These are phyloP conservation scores for Agrochola litura DNA, from an alignment of 2,888 invertebrate genomes.

Conservation along the genomic window DNA sequence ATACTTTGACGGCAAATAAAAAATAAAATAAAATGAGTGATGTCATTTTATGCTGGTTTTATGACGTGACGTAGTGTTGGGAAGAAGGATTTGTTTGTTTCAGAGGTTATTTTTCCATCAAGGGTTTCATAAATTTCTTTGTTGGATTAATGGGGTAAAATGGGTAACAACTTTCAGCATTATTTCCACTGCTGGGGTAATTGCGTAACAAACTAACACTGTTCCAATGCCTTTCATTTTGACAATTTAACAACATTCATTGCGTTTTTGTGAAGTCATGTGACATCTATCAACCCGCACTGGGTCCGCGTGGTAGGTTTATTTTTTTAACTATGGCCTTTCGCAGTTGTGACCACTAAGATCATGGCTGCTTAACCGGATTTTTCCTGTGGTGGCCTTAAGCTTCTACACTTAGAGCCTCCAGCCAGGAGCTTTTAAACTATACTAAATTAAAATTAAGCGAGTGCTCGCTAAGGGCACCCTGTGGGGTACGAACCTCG, in stretches of 20 bases:
- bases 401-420: no score
- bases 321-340: no score
- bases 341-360: no score
- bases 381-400: no score
- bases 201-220: neutral
- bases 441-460: no score
- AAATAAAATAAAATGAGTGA: constrained; percentile 42
- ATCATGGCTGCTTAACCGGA: no score
- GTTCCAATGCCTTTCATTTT: neutral
- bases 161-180: neutral
- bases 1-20: constrained; percentile 34
- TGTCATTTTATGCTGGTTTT: constrained; percentile 33
- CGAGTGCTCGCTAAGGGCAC: no score
- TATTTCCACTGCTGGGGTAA: neutral
- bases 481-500: no score
- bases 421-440: no score
- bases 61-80: constrained; percentile 13
- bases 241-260: neutral
- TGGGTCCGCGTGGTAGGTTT: neutral
- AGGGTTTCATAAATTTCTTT: neutral
- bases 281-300: neutral
- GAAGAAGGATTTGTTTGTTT: constrained; percentile 29
- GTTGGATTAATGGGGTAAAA: neutral
- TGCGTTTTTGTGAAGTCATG: neutral
- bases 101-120: neutral